Evolutionary conservation across 2,113 vertebrate species (phyloP), one percentile per base, ranked within the genome.

Genomic region (Tychaedon coryphoeus): DNA sequence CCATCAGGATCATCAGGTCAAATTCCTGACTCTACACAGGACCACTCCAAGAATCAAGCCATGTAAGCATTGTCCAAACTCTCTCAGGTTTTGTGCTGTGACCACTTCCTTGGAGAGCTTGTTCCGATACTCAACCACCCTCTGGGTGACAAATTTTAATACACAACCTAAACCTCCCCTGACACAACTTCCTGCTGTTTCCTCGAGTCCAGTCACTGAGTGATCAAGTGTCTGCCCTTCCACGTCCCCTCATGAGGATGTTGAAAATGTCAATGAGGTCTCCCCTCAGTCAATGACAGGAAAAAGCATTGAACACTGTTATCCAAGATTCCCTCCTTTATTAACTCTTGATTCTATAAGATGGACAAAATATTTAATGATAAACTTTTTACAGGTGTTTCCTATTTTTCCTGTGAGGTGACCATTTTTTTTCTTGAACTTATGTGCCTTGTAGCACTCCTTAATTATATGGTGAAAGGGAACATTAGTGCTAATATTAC

Each of bases 141-240:
- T 69, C 9, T 53, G 22, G 4, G 8, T 45, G 38, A 45, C 53
- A 28, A 69, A 13, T 10, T 54, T n/a, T 45, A 8, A 38, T 45
- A 38, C 19, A 5, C 31, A 69, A 15, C 22, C 5, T 36, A 60
- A 45, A 51, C 18, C 5, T 40, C 25, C 29, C 34, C 6, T 40
- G 51, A 66, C 19, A 74, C 34, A 66, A 29, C 7, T 42, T 75
- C 24, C 17, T 75, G 34, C 9, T 20, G 3, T 57, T 75, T 66
- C 19, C 20, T 66, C 0, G 0, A 50, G 25, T 42, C 19, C 31
- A 8, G 2, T 31, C 29, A 50, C 14, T 18, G 34, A 58, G 9
- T 1, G 5, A 26, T 31, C 20, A 25, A 14, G 13, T 25, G 24
- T 19, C 19, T 42, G 19, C 25, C 10, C 3, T 57, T 57, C 34